Percentiles rank a stretch among this genome's conserved stretches.
These are phyloP conservation scores for Lycophotia porphyrea DNA, from an alignment of 2,888 invertebrate species.

Conservation along the genomic window DNA sequence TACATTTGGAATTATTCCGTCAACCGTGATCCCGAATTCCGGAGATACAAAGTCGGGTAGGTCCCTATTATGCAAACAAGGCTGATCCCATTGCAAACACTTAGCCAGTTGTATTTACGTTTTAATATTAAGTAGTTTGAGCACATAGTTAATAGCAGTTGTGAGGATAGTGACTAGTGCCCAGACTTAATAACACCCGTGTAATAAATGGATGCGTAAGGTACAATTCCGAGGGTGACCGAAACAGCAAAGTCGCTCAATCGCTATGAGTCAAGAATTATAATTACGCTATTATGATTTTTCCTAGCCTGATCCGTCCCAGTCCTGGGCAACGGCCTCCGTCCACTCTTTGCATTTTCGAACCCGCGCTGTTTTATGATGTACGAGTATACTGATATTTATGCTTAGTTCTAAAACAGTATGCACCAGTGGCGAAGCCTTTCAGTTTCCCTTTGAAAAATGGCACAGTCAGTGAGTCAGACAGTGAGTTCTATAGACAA, in stretches of 20 bases:
- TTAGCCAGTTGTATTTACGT: slow-evolving; percentile 21
- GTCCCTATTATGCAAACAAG: slow-evolving; percentile 42
- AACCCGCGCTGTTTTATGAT: too few relatives aligned
- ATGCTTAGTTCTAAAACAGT: too few relatives aligned
- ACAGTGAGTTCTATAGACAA: too few relatives aligned
- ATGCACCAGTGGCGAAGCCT: too few relatives aligned
- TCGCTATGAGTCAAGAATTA: too few relatives aligned
- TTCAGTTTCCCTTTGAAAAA: too few relatives aligned
- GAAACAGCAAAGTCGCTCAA: background rate
- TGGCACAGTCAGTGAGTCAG: too few relatives aligned
- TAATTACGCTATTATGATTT: too few relatives aligned
- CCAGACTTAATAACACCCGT: background rate
- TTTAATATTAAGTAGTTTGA: slow-evolving; percentile 22
- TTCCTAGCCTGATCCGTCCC: too few relatives aligned
- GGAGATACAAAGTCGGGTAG: slow-evolving; percentile 31
- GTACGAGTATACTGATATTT: too few relatives aligned
- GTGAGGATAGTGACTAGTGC: background rate
- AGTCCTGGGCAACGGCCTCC: too few relatives aligned
- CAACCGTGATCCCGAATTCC: slow-evolving; percentile 22
- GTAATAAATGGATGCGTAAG: background rate
- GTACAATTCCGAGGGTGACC: background rate
- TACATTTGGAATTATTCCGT: slow-evolving; percentile 30
- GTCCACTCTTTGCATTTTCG: too few relatives aligned
- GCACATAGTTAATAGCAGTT: background rate
- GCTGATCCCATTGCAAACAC: slow-evolving; percentile 32